These are phyloP conservation scores for Melangyna quadrimaculata DNA, from an alignment of 2,888 invertebrate species.

Conservation along the genomic window DNA sequence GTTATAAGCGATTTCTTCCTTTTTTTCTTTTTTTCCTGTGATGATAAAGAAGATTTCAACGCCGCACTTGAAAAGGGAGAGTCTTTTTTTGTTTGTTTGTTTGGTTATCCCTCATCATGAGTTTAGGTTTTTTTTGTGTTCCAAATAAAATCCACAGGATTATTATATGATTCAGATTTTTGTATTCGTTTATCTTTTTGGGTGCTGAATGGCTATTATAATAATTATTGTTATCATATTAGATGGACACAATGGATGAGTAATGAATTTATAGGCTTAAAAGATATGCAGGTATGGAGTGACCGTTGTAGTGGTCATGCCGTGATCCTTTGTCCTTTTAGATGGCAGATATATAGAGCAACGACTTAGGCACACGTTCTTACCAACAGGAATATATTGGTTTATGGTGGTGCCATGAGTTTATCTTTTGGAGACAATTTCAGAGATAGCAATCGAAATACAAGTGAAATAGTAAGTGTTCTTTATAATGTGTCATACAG, in stretches of 20 bases:
- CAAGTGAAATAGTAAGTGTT: not conserved
- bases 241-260: slow-evolving; percentile 46
- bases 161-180: slow-evolving; percentile 14
- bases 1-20: slow-evolving; percentile 25
- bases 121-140: not conserved
- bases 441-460: not conserved
- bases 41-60: slow-evolving; percentile 65
- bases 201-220: slow-evolving; percentile 52
- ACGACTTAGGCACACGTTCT: slow-evolving; percentile 48
- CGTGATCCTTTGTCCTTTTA: slow-evolving; percentile 10
- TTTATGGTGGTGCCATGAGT: not conserved
- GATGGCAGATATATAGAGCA: not conserved
- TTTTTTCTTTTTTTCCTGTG: not conserved
- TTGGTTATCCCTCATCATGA: slow-evolving; percentile 13
- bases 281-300: slow-evolving; percentile 30
- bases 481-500: not conserved
- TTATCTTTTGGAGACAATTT: not conserved
- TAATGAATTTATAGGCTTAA: slow-evolving; percentile 54
- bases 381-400: not conserved
- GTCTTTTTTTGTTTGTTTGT: slow-evolving; percentile 55
- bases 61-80: slow-evolving; percentile 64
- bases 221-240: slow-evolving; percentile 33
- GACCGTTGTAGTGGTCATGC: slow-evolving; percentile 32
- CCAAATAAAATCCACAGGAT: slow-evolving; percentile 3
- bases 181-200: slow-evolving; percentile 40